These are phyloP conservation scores for Drosophila multiciliata DNA, from an alignment of 2,888 invertebrate genomes.

Conservation along the genomic window DNA sequence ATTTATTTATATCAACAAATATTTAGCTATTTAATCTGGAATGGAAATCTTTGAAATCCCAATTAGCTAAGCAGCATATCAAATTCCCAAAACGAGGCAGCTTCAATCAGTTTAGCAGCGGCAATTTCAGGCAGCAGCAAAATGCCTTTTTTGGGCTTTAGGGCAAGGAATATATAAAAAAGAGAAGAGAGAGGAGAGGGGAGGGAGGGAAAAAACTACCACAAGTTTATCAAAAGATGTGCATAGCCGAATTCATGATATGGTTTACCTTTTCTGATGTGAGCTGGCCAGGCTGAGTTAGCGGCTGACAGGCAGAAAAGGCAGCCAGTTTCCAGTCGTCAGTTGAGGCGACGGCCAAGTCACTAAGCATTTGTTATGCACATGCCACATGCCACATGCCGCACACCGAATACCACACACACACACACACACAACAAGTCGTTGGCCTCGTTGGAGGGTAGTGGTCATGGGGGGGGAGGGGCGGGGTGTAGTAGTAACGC, in stretches of 20 bases:
- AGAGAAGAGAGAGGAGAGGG: neutral
- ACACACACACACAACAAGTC: conserved; percentile 29
- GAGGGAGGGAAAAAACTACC: conserved; percentile 13
- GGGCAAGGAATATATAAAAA: neutral
- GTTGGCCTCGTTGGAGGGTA: conserved; percentile 26
- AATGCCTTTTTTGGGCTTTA: conserved; percentile 28
- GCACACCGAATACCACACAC: conserved; percentile 45
- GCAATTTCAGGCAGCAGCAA: conserved; percentile 7
- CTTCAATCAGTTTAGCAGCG: conserved; percentile 15
- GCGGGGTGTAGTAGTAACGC: conserved; percentile 15
- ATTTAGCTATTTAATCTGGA: conserved; percentile 10
- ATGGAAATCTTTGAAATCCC: neutral
- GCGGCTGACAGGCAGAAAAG: conserved; percentile 44
- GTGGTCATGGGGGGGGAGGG: neutral
- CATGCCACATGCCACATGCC: conserved; percentile 48
- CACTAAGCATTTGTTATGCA: conserved; percentile 78
- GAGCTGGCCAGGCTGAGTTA: conserved; percentile 58
- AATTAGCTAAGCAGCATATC: conserved; percentile 8
- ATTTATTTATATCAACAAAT: neutral
- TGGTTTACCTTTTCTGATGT: conserved; percentile 67
- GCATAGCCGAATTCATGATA: conserved; percentile 75
- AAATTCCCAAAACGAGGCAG: conserved; percentile 2
- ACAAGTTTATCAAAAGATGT: conserved; percentile 52
- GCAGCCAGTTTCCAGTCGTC: conserved; percentile 40
- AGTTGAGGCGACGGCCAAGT: conserved; percentile 64